phyloP scores from a whole-genome alignment of 92 coral and sea anemone species.

The Ricordea florida region DNA sequence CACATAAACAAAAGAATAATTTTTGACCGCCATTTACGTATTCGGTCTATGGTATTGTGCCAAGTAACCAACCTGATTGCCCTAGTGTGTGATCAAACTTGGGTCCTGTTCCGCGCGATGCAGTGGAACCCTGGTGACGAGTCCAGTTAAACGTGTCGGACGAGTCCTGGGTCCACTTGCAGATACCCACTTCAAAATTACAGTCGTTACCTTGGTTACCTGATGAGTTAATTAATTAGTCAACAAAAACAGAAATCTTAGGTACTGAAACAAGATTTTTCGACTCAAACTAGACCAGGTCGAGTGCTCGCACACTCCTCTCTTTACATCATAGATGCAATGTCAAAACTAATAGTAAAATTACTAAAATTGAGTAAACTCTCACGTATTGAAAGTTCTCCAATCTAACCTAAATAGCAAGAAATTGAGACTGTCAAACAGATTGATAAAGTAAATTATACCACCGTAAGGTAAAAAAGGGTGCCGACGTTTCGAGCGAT shows the following conservation, averaged over 20 bases:
- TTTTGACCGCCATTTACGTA: too few species aligned
- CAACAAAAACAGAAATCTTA: background rate
- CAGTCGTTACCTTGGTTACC: slow-evolving; percentile 90
- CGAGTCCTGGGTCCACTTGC: slow-evolving; percentile 80
- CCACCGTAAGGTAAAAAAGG: too few species aligned
- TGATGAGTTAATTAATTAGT: background rate
- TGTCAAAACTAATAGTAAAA: too few species aligned
- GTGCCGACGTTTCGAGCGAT: too few species aligned
- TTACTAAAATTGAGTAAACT: too few species aligned
- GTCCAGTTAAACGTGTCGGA: slow-evolving; percentile 94
- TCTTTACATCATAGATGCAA: too few species aligned
- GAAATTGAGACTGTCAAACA: too few species aligned
- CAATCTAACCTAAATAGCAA: too few species aligned
- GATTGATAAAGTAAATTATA: too few species aligned
- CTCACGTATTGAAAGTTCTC: too few species aligned
- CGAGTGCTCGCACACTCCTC: too few species aligned
- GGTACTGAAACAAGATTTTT: background rate
- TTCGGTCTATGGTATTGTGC: background rate
- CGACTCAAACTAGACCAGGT: background rate
- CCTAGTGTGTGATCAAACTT: slow-evolving; percentile 83
- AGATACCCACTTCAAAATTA: slow-evolving; percentile 81
- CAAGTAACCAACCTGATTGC: slow-evolving; percentile 34
- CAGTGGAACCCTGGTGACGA: slow-evolving; percentile 79
- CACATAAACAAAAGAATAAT: too few species aligned
- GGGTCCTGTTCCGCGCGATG: slow-evolving; percentile 88